phyloP scores from a whole-genome alignment of 2,888 invertebrate species.

The Hirtodrosophila trivittata region DNA sequence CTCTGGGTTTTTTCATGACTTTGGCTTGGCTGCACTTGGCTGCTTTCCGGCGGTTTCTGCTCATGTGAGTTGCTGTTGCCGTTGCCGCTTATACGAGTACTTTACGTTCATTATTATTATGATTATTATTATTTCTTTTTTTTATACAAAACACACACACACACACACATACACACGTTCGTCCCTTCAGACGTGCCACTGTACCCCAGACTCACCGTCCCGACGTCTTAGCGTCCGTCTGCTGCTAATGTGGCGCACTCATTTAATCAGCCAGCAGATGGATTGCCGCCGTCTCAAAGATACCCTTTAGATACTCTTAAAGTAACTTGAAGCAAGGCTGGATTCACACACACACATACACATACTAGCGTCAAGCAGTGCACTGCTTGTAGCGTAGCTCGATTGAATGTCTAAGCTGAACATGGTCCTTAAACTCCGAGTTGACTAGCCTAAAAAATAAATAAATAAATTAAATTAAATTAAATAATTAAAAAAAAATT shows the following conservation, averaged over 20 bases:
- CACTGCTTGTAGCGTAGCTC: too few relatives aligned
- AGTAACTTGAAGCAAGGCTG: too few relatives aligned
- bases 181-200: constrained; percentile 15
- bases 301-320: background rate
- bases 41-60: constrained; percentile 39
- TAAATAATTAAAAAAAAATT: too few relatives aligned
- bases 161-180: too few relatives aligned
- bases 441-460: too few relatives aligned
- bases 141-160: constrained; percentile 35
- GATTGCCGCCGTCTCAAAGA: background rate
- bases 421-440: too few relatives aligned
- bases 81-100: constrained; percentile 17
- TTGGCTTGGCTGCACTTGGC: constrained; percentile 69
- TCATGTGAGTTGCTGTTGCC: constrained; percentile 13
- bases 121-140: constrained; percentile 39
- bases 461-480: too few relatives aligned
- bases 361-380: too few relatives aligned
- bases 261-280: constrained; percentile 54
- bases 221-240: constrained; percentile 1
- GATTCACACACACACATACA: too few relatives aligned
- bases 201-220: background rate
- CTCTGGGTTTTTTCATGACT: constrained; percentile 63
- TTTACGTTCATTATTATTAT: constrained; percentile 34
- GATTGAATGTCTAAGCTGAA: too few relatives aligned
- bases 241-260: constrained; percentile 63